These are phyloP conservation scores for Clarias batrachus DNA, from an alignment of 2,113 vertebrate genomes.

Conservation along the genomic window DNA sequence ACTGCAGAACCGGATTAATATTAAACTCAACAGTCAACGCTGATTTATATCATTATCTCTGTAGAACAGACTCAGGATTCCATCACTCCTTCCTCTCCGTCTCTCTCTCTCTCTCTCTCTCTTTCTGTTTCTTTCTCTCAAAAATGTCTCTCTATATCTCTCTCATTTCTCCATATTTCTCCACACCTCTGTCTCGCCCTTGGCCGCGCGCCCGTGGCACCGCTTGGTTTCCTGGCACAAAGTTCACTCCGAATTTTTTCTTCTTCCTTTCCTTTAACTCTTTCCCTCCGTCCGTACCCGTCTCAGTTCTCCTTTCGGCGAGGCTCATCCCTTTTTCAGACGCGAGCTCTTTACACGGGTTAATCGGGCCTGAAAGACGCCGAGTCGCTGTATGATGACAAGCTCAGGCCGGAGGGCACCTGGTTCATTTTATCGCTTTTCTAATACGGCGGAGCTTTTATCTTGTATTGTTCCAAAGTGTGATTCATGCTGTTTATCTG, in stretches of 20 bases:
- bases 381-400: background rate
- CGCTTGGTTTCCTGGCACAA: slow-evolving; percentile 60
- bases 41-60: no score
- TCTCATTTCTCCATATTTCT: slow-evolving; percentile 55
- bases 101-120: slow-evolving; percentile 18
- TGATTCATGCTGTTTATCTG: slow-evolving; percentile 28
- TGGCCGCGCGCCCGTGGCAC: slow-evolving; percentile 63
- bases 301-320: background rate
- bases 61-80: background rate
- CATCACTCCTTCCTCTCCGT: background rate
- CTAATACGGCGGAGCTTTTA: background rate
- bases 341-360: slow-evolving; percentile 38
- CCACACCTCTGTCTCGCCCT: slow-evolving; percentile 56
- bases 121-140: background rate
- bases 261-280: slow-evolving; percentile 40
- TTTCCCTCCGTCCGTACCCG: slow-evolving; percentile 1
- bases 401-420: slow-evolving; percentile 5
- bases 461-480: background rate
- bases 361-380: slow-evolving; percentile 27
- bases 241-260: slow-evolving; percentile 26
- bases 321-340: background rate
- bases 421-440: background rate
- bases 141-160: background rate
- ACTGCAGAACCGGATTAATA: no score
- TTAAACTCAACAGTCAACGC: no score